Evolutionary conservation across 2,888 invertebrate species (phyloP), one percentile per base, ranked within the genome.

Genomic region (Cheilosia variabilis): DNA sequence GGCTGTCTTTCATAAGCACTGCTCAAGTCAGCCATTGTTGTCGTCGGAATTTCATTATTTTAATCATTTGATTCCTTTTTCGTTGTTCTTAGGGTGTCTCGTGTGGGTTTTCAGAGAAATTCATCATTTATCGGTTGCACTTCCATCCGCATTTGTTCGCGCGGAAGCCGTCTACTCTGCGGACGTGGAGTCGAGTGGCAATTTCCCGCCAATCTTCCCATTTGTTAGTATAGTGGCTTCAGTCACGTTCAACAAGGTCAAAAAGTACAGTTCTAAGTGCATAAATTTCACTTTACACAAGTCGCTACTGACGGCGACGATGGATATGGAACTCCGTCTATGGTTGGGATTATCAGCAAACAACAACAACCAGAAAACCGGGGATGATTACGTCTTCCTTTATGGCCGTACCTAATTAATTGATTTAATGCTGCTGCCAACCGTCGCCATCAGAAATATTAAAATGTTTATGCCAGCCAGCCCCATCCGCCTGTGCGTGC

Each of bases 371-470:
- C 10, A 34, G 10, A 34, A 34, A 19, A 31, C 6, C 10, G 31
- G 45, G 45, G 5, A 2, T 17, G 47, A 57, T 69, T 69, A 45
- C 43, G 13, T 47, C 27, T 69, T 47, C 45, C 69, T 47, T 69
- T 50, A 47, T 57, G 17, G 19, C n/a, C 69, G 31, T 72, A 52
- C 43, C 62, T 62, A 72, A 72, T 62, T 72, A 72, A 72, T 72
- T 72, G 72, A 72, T 72, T 72, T 72, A 72, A 72, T 72, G 72
- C 72, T 72, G 31, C 62, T 72, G 62, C 60, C 52, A 72, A 62
- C 72, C 53, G 62, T 53, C 43, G 22, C 60, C 60, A 62, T 58
- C 19, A 62, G 72, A 60, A 53, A 53, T 72, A 72, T 72, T 72
- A 72, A 62, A 72, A 52, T 62, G 52, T 72, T 72, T 72, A 52